Conservation (phyloP, 2,113 vertebrate species). For the Actinemys pallida region DNA sequence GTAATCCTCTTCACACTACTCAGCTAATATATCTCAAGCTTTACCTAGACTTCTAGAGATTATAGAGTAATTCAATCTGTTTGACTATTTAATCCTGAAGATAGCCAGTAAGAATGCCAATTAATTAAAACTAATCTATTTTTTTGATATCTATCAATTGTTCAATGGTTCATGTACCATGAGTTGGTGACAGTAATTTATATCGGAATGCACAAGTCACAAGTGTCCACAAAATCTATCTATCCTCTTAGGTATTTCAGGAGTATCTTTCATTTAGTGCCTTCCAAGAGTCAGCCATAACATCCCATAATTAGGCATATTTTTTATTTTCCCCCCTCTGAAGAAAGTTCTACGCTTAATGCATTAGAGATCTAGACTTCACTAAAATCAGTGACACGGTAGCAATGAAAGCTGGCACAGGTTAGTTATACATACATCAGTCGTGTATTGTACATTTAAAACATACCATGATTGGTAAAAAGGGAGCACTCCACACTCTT, state of each 20-base stretch:
- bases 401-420: not conserved
- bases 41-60: accelerated
- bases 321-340: not conserved
- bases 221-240: not conserved
- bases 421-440: not conserved
- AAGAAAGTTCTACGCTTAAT: not conserved
- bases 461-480: not conserved
- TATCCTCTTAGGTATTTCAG: not conserved
- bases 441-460: not conserved
- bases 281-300: not conserved
- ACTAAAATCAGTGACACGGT: not conserved
- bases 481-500: not conserved
- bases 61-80: not conserved
- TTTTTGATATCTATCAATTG: not conserved
- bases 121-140: not conserved
- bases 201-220: not conserved
- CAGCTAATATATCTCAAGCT: not conserved
- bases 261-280: not conserved
- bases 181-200: not conserved
- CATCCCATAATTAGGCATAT: not conserved
- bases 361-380: not conserved
- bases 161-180: not conserved
- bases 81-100: not conserved
- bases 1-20: not conserved
- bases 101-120: not conserved